phyloP scores from a whole-genome alignment of 2,888 invertebrate species.

The Pemphredon lugubris region DNA sequence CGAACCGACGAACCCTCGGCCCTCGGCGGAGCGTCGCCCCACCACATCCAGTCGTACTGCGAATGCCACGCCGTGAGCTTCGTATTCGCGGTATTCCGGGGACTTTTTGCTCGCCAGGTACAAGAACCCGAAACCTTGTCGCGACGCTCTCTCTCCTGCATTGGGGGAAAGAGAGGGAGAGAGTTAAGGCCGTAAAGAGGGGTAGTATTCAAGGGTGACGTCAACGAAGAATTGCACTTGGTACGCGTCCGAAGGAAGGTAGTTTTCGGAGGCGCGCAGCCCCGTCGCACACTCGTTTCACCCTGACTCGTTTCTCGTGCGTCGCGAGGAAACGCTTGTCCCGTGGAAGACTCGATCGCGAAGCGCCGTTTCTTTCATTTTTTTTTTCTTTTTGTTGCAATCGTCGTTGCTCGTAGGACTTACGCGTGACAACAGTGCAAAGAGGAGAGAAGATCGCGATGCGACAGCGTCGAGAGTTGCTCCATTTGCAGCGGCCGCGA shows the following conservation, averaged over 20 bases:
- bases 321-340: too few relatives aligned
- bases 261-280: not conserved
- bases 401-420: not conserved
- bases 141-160: not conserved
- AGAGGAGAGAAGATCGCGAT: slow-evolving; percentile 36
- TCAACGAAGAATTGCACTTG: too few relatives aligned
- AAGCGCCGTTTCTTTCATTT: not conserved
- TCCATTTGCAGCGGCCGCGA: slow-evolving; percentile 36
- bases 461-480: slow-evolving; percentile 46
- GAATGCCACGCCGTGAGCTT: slow-evolving; percentile 75
- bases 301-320: too few relatives aligned
- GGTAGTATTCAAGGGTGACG: too few relatives aligned
- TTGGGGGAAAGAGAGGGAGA: not conserved
- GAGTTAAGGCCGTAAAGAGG: too few relatives aligned
- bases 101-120: slow-evolving; percentile 46
- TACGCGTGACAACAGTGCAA: slow-evolving; percentile 23
- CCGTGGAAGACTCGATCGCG: too few relatives aligned
- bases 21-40: slow-evolving; percentile 67
- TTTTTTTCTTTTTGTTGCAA: not conserved
- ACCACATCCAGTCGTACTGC: slow-evolving; percentile 78
- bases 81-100: slow-evolving; percentile 58
- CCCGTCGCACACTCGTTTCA: not conserved
- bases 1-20: slow-evolving; percentile 69
- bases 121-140: slow-evolving; percentile 30
- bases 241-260: not conserved